Base-by-base conservation (phyloP, 2,113 vertebrate genomes). In the Hemibagrus wyckioides region DNA sequence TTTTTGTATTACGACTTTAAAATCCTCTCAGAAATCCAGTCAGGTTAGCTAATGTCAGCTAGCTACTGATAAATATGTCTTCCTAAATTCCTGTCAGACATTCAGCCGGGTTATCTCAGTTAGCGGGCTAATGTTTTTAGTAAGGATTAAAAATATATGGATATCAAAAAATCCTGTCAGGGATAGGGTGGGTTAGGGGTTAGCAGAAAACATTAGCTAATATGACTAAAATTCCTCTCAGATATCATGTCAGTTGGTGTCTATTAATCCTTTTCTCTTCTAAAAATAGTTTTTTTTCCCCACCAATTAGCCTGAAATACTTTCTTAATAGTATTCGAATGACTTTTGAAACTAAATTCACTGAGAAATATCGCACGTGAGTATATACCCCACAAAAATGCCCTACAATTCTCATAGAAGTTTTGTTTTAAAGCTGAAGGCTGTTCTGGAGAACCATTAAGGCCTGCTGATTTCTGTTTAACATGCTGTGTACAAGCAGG, bases 401-500 rank as follows among this genome's bases (percentile, higher is more conserved):
- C 33, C 19, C 17, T 39, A 21, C 67, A 69, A 6, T 36, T 14
- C 67, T 36, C 67, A 69, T 17, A 30, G 48, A 79, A 54, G 48
- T 0, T 23, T 13, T 80, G 19, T 56, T 36, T 56, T 56, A 36
- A 56, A 30, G 2, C 28, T 36, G n/a, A 79, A 54, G 28, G 25
- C 41, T 50, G 23, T 48, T 41, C 54, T 33, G 9, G 54, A 80
- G n/a, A 21, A 21, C 50, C 4, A 56, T 54, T 80, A 80, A 77
- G 48, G 15, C 48, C 48, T 54, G 2, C 50, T 79, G 76, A n/a
- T 56, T 80, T 69, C 71, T 87, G 65, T 59, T 91, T 88, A 75
- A n/a, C 85, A 79, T 90, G 86, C 89, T 61, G 65, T 88, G 84
- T 80, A 83, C 30, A 83, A 79, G 73, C 28, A 81, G 14, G 41